Base-by-base conservation (phyloP, 2,113 vertebrate species). In the Acrocephalus kingi region DNA sequence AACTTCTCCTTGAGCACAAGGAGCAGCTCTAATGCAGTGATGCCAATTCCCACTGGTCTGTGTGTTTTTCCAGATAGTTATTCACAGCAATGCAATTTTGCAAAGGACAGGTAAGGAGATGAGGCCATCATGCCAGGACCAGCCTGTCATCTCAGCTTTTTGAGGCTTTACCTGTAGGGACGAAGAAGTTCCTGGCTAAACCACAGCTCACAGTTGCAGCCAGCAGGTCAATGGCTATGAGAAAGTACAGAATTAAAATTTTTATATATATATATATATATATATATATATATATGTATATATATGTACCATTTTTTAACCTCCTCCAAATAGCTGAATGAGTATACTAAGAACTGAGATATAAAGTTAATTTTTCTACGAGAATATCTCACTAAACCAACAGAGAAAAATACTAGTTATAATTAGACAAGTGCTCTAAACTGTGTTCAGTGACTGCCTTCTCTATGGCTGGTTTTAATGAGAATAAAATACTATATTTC, bases 41-140 rank as follows among this genome's bases (percentile, higher is more conserved):
- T 48, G 37, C 64, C 49, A 61, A 28, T 68, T 63, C 52, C 35
- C 45, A 23, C 13, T 33, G 37, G 3, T 31, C 48, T 75, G 21
- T 3, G 1, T 19, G 18, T 23, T 81, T 89, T 73, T 49, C 19
- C n/a, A 31, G 48, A 13, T 13, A 5, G 1, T 11, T 63, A 35
- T 43, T 74, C n/a, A 51, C 56, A 89, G 48, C 56, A 45, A 1
- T 25, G 17, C 30, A 84, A 19, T 67, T 87, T 56, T 85, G 35
- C 46, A 45, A 83, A 85, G 20, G 48, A 41, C 39, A 67, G 46
- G 13, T 15, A 23, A 67, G 48, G 27, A 74, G 66, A n/a, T 74
- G n/a, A 58, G 48, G 51, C 52, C 35, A 33, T 27, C 51, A 43
- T 0, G 0, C 49, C 41, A 59, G 48, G 55, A 67, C 27, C n/a